Evolutionary conservation across 2,113 vertebrate genomes (phyloP).

Genomic region (Heloderma charlesbogerti): DNA sequence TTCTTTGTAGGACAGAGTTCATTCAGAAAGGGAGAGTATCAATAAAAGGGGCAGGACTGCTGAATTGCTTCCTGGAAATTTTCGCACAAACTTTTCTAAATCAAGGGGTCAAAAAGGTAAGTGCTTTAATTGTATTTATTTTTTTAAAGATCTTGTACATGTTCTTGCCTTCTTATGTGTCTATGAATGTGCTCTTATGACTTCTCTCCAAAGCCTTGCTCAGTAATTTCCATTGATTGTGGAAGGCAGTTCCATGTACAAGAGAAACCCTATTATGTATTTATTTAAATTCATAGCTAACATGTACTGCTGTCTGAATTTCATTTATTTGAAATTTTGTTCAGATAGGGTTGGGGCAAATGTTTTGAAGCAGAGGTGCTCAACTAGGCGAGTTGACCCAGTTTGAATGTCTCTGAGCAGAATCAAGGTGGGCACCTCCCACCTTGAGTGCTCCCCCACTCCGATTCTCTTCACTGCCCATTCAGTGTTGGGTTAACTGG

Average conservation of each 20-base stretch:
- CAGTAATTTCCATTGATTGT: neutral
- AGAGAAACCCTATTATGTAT: neutral
- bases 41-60: constrained; percentile 55
- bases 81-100: constrained; percentile 60
- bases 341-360: neutral
- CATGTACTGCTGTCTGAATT: neutral
- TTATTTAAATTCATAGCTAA: neutral
- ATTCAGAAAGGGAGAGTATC: constrained; percentile 49
- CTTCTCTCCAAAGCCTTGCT: rapidly evolving
- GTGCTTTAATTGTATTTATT: neutral
- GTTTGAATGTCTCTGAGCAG: neutral
- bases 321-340: neutral
- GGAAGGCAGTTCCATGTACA: constrained; percentile 27
- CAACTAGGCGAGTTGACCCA: neutral
- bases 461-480: neutral
- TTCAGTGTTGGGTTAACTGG: neutral
- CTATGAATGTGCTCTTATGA: neutral
- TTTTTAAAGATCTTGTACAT: neutral
- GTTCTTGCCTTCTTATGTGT: neutral
- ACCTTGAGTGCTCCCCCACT: neutral
- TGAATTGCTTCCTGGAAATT: constrained; percentile 53
- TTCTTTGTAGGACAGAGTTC: constrained; percentile 52
- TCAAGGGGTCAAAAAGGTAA: constrained; percentile 63
- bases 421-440: neutral
- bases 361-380: neutral